Conservation (phyloP, 2,797 vertebrate species). For the Smutsia temminckii region DNA sequence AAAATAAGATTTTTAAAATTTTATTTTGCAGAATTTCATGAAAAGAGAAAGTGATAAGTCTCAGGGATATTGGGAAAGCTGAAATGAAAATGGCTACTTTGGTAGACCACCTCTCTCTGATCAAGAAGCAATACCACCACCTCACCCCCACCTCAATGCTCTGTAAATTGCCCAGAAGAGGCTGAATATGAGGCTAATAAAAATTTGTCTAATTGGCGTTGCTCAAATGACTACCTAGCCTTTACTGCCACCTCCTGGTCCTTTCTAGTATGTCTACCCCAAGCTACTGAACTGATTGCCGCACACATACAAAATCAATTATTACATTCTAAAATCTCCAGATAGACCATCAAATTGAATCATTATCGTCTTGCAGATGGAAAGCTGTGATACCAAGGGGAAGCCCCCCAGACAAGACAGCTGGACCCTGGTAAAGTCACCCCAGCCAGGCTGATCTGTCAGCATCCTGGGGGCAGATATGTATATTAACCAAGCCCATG, state of each 20-base stretch:
- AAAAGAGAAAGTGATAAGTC: background rate
- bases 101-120: background rate
- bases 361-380: background rate
- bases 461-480: background rate
- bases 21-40: background rate
- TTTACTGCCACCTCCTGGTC: slow-evolving; percentile 70
- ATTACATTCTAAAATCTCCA: background rate
- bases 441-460: background rate
- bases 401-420: background rate
- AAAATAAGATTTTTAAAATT: background rate
- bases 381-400: background rate
- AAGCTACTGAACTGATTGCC: background rate
- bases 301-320: background rate
- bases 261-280: background rate
- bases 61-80: background rate
- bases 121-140: background rate
- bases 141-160: background rate
- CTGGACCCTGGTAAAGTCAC: background rate
- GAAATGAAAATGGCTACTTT: background rate
- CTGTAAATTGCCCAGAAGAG: background rate
- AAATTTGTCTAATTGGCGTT: background rate
- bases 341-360: background rate
- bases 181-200: background rate
- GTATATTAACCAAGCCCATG: background rate
- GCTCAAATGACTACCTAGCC: slow-evolving; percentile 32